Evolutionary conservation across 1,140 invertebrate species (phyloP).

Genomic region (Zaprionus kolodkinae): DNA sequence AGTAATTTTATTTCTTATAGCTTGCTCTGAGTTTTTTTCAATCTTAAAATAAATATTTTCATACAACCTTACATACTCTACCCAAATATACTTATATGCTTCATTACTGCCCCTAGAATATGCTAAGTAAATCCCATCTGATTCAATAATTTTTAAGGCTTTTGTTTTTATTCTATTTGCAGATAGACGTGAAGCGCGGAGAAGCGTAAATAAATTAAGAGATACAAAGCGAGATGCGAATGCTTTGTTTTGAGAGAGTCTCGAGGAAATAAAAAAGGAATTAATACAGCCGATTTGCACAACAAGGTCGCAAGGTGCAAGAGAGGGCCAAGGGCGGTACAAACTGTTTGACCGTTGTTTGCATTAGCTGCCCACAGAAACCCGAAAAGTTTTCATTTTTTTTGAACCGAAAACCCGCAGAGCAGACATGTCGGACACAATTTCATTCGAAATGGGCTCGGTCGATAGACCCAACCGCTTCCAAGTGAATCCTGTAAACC

Average conservation of each 20-base stretch:
- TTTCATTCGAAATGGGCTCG: conserved; percentile 79
- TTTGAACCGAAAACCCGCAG: conserved; percentile 8
- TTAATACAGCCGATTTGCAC: conserved; percentile 29
- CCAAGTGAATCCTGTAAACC: conserved; percentile 84
- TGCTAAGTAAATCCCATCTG: neutral
- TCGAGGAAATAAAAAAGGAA: conserved; percentile 28
- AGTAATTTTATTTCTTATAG: neutral
- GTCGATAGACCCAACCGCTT: conserved; percentile 80
- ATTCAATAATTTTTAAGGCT: neutral
- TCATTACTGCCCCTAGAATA: neutral
- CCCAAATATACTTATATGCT: neutral
- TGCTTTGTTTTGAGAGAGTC: conserved; percentile 1
- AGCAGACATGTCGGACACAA: conserved; percentile 72
- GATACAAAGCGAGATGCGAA: conserved; percentile 7
- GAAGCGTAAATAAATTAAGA: conserved; percentile 12
- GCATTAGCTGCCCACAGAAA: conserved; percentile 53
- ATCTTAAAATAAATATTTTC: neutral
- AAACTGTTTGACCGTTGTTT: conserved; percentile 15
- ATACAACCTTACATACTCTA: neutral
- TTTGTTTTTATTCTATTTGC: conserved; percentile 23
- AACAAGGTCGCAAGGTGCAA: conserved; percentile 40
- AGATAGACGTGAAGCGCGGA: conserved; percentile 11
- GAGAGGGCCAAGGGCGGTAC: conserved; percentile 26
- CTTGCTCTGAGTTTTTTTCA: neutral
- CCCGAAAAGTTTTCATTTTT: conserved; percentile 32